Conservation (phyloP, 1,140 invertebrate species). For the Diploscapter pachys region DNA sequence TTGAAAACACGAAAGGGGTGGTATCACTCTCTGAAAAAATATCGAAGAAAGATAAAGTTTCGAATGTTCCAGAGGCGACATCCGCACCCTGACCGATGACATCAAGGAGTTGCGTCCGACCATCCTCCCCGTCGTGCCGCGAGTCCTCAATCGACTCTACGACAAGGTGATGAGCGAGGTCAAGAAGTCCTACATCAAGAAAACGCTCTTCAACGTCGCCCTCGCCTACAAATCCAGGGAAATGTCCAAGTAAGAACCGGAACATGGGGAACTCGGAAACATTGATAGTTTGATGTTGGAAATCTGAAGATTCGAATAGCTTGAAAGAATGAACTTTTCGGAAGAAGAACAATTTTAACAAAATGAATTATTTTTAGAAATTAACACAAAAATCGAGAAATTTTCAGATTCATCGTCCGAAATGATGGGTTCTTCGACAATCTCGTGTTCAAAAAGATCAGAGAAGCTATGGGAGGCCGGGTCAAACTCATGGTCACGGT, state of each 20-base stretch:
- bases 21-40: too few relatives aligned
- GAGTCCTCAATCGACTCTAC: conserved; percentile 86
- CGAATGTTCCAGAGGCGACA: conserved; percentile 70
- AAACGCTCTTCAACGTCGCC: conserved; percentile 47
- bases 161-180: conserved; percentile 68
- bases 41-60: too few relatives aligned
- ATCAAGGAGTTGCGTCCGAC: conserved; percentile 85
- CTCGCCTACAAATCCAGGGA: conserved; percentile 46
- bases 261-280: too few relatives aligned
- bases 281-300: too few relatives aligned
- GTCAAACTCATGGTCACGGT: conserved; percentile 81
- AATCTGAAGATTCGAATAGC: too few relatives aligned
- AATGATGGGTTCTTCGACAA: conserved; percentile 52
- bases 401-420: conserved; percentile 48
- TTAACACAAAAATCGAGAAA: too few relatives aligned
- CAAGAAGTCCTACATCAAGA: conserved; percentile 52
- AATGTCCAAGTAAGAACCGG: conserved; percentile 39
- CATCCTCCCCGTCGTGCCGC: conserved; percentile 86
- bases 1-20: too few relatives aligned
- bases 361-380: too few relatives aligned
- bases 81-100: conserved; percentile 82
- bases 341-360: too few relatives aligned
- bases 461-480: conserved; percentile 75
- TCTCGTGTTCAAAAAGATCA: conserved; percentile 56
- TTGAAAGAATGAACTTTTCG: too few relatives aligned